Conservation (phyloP, 2,797 vertebrate species). For the Sebastes oblongus region DNA sequence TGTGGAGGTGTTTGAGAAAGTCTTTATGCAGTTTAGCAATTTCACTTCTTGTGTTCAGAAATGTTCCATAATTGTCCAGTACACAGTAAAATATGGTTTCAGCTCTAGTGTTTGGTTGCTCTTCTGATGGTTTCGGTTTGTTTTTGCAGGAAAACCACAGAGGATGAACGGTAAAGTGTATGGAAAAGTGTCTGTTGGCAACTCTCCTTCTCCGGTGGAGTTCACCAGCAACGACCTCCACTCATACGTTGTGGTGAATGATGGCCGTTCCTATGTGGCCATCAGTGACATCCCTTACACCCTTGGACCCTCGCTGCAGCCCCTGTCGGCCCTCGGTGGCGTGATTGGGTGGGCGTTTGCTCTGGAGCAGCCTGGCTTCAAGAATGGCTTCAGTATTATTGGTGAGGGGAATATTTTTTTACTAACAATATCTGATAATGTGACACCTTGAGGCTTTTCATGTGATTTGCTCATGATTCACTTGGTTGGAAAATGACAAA, state of each 20-base stretch:
- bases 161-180: conserved; percentile 94
- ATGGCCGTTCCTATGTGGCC: conserved; percentile 94
- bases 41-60: not conserved
- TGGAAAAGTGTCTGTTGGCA: conserved; percentile 89
- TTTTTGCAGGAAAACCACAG: conserved; percentile 89
- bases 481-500: not conserved
- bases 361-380: conserved; percentile 91
- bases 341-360: conserved; percentile 97
- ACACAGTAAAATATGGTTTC: not conserved
- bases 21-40: not conserved
- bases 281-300: conserved; percentile 89
- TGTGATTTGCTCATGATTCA: not conserved
- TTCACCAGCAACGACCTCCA: conserved; percentile 93
- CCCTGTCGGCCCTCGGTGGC: conserved; percentile 89
- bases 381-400: conserved; percentile 93
- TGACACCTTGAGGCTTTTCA: not conserved
- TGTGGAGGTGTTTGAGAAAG: not conserved
- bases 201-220: conserved; percentile 75
- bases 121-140: not conserved
- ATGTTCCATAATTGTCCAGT: not conserved
- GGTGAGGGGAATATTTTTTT: conserved; percentile 78
- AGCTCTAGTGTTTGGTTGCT: not conserved
- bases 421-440: not conserved
- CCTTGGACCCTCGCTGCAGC: conserved; percentile 88
- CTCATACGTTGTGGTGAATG: conserved; percentile 95